These are phyloP conservation scores for Meloidogyne exigua DNA, from an alignment of 1,140 invertebrate genomes.

Conservation along the genomic window DNA sequence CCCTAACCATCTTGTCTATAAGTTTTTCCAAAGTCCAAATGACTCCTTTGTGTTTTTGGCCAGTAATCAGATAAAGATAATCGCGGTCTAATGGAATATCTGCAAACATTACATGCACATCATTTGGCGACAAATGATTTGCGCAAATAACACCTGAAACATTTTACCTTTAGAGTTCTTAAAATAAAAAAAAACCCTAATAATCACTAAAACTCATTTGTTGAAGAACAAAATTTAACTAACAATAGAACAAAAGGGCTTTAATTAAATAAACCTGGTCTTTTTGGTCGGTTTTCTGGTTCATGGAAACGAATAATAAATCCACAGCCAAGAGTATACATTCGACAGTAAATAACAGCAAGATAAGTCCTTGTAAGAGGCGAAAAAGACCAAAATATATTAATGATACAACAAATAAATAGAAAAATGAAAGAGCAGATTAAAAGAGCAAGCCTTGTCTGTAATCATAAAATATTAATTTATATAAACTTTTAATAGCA, in stretches of 20 bases:
- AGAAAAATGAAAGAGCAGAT: constrained; percentile 42
- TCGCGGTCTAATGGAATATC: constrained; percentile 41
- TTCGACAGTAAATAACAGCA: constrained; percentile 47
- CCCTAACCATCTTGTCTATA: constrained; percentile 28
- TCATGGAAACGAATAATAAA: constrained; percentile 41
- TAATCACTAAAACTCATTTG: not conserved
- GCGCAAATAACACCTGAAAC: constrained; percentile 41
- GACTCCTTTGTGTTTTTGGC: constrained; percentile 44
- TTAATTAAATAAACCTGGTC: constrained; percentile 30
- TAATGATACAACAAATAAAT: constrained; percentile 36
- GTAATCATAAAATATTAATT: constrained; percentile 6
- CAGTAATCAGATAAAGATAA: constrained; percentile 46
- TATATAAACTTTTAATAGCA: not conserved
- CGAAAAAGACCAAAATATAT: constrained; percentile 33
- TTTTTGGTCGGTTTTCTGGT: constrained; percentile 37
- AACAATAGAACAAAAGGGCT: too few species aligned
- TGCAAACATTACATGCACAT: constrained; percentile 48
- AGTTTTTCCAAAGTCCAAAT: constrained; percentile 45
- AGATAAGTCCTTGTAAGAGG: constrained; percentile 39
- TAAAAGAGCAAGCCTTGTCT: constrained; percentile 33
- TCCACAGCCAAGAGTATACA: constrained; percentile 47
- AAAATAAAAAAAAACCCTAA: too few species aligned
- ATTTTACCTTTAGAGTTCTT: not conserved
- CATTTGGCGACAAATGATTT: constrained; percentile 48
- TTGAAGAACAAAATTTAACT: not conserved